Evolutionary conservation across 2,888 invertebrate genomes (phyloP).

Genomic region (Oxytorus armatus): DNA sequence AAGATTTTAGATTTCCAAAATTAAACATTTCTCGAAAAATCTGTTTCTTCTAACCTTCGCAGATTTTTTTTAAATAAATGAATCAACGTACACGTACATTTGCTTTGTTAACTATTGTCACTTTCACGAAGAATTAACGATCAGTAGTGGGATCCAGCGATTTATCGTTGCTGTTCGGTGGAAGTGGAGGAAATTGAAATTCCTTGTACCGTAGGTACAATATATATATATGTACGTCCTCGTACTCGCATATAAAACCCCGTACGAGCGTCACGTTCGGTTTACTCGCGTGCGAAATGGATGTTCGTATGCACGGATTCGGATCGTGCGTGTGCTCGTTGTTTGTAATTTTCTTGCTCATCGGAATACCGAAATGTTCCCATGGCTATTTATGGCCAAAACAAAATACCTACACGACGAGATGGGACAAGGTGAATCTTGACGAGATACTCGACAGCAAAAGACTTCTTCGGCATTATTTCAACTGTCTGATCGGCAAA

Average conservation of each 20-base stretch:
- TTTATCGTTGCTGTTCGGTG: conserved; percentile 16
- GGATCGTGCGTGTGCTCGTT: conserved; percentile 45
- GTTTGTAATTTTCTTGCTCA: conserved; percentile 40
- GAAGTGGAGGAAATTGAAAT: conserved; percentile 18
- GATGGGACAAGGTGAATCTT: conserved; percentile 90
- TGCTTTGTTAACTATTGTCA: too few species aligned
- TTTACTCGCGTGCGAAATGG: conserved; percentile 69
- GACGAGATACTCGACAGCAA: conserved; percentile 89
- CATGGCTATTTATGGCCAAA: conserved; percentile 71
- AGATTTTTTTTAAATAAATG: too few species aligned
- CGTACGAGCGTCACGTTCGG: conserved; percentile 55
- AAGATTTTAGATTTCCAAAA: too few species aligned
- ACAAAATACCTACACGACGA: conserved; percentile 83
- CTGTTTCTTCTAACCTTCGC: too few species aligned
- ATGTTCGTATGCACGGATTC: conserved; percentile 55
- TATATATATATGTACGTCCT: conserved; percentile 6
- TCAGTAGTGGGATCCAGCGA: too few species aligned
- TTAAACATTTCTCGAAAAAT: too few species aligned
- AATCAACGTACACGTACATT: too few species aligned
- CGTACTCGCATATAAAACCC: conserved; percentile 64
- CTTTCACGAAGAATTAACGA: too few species aligned
- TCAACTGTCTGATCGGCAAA: conserved; percentile 88
- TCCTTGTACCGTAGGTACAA: background rate
- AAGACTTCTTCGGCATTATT: conserved; percentile 89
- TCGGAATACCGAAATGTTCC: conserved; percentile 36